These are phyloP conservation scores for Sciurus niger DNA, from an alignment of 2,113 vertebrate species.

Conservation along the genomic window DNA sequence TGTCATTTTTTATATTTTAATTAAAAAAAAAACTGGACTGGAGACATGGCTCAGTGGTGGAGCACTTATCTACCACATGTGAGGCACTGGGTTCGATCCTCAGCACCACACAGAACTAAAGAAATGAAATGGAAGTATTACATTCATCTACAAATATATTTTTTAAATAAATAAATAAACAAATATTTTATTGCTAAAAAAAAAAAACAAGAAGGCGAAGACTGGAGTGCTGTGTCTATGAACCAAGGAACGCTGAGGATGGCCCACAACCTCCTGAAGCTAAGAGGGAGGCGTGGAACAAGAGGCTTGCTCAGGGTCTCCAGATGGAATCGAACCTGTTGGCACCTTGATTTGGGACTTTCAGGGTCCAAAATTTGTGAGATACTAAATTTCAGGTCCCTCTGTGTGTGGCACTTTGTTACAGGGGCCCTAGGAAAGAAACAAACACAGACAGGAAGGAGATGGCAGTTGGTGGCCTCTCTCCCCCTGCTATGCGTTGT, in stretches of 20 bases:
- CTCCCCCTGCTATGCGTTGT: background rate
- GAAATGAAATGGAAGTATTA: no score
- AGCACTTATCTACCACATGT: no score
- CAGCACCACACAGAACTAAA: no score
- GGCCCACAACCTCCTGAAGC: background rate
- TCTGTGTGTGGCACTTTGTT: background rate
- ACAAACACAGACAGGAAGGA: background rate
- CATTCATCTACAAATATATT: no score
- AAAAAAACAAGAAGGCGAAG: background rate
- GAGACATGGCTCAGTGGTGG: no score
- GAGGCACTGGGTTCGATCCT: no score
- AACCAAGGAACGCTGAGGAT: background rate
- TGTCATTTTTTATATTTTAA: background rate
- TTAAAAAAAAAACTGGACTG: background rate
- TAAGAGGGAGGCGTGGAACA: background rate
- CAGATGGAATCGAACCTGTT: background rate
- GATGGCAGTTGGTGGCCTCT: background rate
- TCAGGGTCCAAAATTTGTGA: background rate
- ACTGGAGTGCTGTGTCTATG: fast-evolving
- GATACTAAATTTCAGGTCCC: background rate
- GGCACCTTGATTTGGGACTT: background rate
- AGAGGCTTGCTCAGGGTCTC: background rate
- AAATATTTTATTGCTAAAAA: background rate
- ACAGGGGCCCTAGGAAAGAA: background rate
- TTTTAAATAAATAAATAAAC: no score